Base-by-base conservation (phyloP, 2,888 invertebrate species). In the Eilema depressum region DNA sequence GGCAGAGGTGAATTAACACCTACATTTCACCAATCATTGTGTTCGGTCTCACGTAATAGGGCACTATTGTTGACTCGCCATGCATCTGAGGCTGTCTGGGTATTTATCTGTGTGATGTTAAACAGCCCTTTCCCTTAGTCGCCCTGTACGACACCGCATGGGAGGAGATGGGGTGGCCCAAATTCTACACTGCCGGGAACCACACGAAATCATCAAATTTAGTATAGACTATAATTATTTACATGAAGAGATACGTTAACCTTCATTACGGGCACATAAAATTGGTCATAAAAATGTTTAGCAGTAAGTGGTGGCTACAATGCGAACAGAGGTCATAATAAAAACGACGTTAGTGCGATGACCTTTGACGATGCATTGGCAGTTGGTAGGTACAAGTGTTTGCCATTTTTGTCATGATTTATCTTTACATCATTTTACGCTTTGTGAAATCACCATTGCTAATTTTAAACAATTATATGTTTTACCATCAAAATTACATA, bases 301-400 rank as follows among this genome's bases (percentile, higher is more conserved):
- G 26, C 17, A 26, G 66, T 26, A 10, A 33, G 56, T 57, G 63
- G 25, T 23, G 66, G 59, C 20, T 57, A 57, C 25, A 66, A 57
- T 66, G 56, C 37, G 62, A 61, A 47, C 11, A 14, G 57, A n/a
- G 65, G 64, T 56, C 70, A 47, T 25, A 17, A 66, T 68, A 60
- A 63, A 78, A 78, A 74, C 76, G 74, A 63, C 60, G 64, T 70
- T 63, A 63, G 85, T 63, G 33, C 85, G 74, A 79, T 81, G 84
- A 85, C 78, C 85, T 79, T 75, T 73, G 71, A 63, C 77, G 75
- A 75, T 83, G 83, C 78, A 83, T 14, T 71, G 70, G 70, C 74
- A 37, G 11, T 37, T 11, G 33, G 33, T 12, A 25, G 33, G 33
- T 12, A 25, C 77, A 80, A 77, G 73, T 75, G 79, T 80, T 79